A percentile compares a stretch with the other conserved stretches of the same genome.
phyloP scores from a whole-genome alignment of 2,113 vertebrate genomes.

The Mormyrus iriodes region DNA sequence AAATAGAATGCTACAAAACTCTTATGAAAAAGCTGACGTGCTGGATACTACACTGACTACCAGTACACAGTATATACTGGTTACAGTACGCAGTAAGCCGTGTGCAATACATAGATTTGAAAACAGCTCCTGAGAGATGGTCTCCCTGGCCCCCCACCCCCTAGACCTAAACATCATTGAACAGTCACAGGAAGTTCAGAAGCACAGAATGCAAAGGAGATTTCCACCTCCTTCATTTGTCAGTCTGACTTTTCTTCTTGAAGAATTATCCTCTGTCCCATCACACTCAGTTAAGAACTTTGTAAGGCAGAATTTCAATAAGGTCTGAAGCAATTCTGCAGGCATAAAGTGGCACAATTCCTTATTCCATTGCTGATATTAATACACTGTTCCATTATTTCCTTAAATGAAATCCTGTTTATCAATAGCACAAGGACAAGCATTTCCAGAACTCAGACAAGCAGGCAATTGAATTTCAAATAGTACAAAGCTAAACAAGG shows the following conservation, averaged over 20 bases:
- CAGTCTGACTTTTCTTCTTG: neutral
- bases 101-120: neutral
- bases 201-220: neutral
- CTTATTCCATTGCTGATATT: neutral
- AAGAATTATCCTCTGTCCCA: neutral
- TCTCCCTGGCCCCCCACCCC: neutral
- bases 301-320: neutral
- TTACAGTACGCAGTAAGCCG: neutral
- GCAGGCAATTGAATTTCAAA: neutral
- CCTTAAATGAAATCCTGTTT: neutral
- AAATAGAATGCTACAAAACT: neutral
- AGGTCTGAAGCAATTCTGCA: neutral
- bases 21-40: neutral
- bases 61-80: neutral
- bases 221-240: neutral
- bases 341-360: neutral
- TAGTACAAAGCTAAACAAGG: neutral
- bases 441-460: neutral
- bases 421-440: neutral
- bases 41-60: neutral
- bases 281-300: neutral
- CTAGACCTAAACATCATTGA: neutral
- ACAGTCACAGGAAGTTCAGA: neutral
- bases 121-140: neutral
- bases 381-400: neutral